Evolutionary conservation across 2,888 invertebrate species (phyloP).

Genomic region (Ectemnius cavifrons): DNA sequence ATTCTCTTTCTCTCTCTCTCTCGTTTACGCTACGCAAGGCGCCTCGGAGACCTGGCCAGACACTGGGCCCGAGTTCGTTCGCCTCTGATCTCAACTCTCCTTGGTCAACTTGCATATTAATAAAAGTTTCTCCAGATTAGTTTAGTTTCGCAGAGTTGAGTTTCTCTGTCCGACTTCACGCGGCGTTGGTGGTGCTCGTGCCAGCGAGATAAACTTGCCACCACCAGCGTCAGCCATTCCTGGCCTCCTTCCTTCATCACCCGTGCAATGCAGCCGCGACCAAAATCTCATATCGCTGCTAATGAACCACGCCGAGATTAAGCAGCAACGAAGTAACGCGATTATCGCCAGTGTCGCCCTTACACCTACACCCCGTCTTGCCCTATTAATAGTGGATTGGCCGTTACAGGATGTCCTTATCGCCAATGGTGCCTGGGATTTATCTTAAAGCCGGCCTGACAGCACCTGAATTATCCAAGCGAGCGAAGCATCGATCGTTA

Average conservation of each 20-base stretch:
- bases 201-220: slow-evolving; percentile 36
- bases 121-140: slow-evolving; percentile 70
- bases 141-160: slow-evolving; percentile 65
- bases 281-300: slow-evolving; percentile 39
- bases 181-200: background rate
- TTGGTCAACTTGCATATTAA: slow-evolving; percentile 69
- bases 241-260: slow-evolving; percentile 11
- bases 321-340: slow-evolving; percentile 26
- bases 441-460: slow-evolving; percentile 16
- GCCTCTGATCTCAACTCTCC: slow-evolving; percentile 63
- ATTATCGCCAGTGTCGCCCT: slow-evolving; percentile 17
- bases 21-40: background rate
- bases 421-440: slow-evolving; percentile 8
- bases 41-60: background rate
- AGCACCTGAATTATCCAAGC: slow-evolving; percentile 1
- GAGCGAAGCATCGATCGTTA: too few species aligned
- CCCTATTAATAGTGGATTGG: slow-evolving; percentile 13
- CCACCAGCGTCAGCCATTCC: slow-evolving; percentile 39
- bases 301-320: slow-evolving; percentile 44
- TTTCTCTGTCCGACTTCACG: slow-evolving; percentile 40
- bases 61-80: slow-evolving; percentile 18
- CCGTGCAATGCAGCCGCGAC: slow-evolving; percentile 14
- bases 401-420: slow-evolving; percentile 1
- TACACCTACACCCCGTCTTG: background rate
- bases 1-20: slow-evolving; percentile 3